phyloP scores from a whole-genome alignment of 1,140 invertebrate genomes.

The Lysiphlebus fabarum region DNA sequence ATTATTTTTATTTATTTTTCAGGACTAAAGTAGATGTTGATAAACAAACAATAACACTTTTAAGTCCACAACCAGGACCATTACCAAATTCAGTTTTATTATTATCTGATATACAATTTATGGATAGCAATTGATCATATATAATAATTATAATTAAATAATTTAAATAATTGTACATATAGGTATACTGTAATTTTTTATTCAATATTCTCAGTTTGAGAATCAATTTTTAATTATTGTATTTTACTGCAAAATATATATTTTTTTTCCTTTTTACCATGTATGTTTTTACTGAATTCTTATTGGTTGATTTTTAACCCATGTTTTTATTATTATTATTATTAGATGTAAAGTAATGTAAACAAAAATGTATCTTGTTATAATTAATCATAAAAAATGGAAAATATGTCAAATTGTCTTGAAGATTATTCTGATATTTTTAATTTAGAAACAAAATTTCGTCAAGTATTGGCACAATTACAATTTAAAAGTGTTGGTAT shows the following conservation, averaged over 20 bases:
- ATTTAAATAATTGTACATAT: not conserved
- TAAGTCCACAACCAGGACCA: slow-evolving; percentile 89
- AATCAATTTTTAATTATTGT: no score
- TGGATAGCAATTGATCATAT: slow-evolving; percentile 71
- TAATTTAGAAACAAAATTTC: slow-evolving; percentile 34
- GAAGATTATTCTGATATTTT: slow-evolving; percentile 22
- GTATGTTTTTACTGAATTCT: no score
- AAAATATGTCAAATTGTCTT: no score
- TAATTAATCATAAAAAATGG: no score
- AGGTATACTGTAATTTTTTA: no score
- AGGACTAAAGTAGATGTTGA: slow-evolving; percentile 89
- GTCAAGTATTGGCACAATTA: slow-evolving; percentile 35
- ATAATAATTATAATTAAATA: slow-evolving; percentile 7
- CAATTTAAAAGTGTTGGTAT: slow-evolving; percentile 35
- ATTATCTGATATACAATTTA: slow-evolving; percentile 82
- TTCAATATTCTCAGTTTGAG: no score
- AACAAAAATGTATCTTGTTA: no score
- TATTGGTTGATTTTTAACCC: no score
- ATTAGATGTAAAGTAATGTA: no score
- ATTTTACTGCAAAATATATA: no score
- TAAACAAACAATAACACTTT: slow-evolving; percentile 78
- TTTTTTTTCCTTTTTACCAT: no score
- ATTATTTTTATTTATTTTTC: slow-evolving; percentile 29
- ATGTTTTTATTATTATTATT: no score
- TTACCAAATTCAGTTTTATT: slow-evolving; percentile 79